Evolutionary conservation across 2,797 vertebrate species (phyloP).

Genomic region (Cyclura pinguis): DNA sequence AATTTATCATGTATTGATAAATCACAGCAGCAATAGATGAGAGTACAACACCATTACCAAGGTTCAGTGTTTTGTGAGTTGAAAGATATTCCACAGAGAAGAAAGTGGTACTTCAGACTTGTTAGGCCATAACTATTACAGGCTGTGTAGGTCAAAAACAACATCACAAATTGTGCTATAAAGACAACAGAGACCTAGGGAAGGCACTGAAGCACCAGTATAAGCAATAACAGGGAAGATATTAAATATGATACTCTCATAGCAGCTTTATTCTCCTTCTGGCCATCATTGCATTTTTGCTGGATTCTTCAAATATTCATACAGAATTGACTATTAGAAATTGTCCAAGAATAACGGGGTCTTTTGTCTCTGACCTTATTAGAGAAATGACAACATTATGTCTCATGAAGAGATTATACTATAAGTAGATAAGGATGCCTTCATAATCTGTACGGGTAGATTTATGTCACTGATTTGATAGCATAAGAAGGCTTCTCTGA

Average conservation of each 20-base stretch:
- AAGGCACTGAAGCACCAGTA: background rate
- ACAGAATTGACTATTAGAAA: slow-evolving; percentile 61
- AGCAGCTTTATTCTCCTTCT: background rate
- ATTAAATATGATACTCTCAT: background rate
- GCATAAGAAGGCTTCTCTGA: slow-evolving; percentile 52
- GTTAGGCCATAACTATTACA: background rate
- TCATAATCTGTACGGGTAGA: slow-evolving; percentile 70
- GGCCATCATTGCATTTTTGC: background rate
- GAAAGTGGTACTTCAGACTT: background rate
- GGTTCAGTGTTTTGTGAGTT: background rate
- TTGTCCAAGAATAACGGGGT: slow-evolving; percentile 60
- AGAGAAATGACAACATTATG: slow-evolving; percentile 63
- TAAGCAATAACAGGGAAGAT: background rate
- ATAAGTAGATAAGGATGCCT: slow-evolving; percentile 68
- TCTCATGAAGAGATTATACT: slow-evolving; percentile 69
- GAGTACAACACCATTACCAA: background rate
- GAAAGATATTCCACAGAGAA: background rate
- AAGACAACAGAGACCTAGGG: slow-evolving; percentile 22
- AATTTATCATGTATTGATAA: too few relatives aligned
- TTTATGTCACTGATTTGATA: slow-evolving; percentile 69
- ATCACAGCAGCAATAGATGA: background rate
- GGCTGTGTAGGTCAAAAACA: background rate
- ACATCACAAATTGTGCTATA: background rate
- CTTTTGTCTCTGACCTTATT: slow-evolving; percentile 58
- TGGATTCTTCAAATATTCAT: slow-evolving; percentile 10